Evolutionary conservation across 2,888 invertebrate species (phyloP), one percentile per base, ranked within the genome.

Genomic region (Spatulosminthurus flaviceps): DNA sequence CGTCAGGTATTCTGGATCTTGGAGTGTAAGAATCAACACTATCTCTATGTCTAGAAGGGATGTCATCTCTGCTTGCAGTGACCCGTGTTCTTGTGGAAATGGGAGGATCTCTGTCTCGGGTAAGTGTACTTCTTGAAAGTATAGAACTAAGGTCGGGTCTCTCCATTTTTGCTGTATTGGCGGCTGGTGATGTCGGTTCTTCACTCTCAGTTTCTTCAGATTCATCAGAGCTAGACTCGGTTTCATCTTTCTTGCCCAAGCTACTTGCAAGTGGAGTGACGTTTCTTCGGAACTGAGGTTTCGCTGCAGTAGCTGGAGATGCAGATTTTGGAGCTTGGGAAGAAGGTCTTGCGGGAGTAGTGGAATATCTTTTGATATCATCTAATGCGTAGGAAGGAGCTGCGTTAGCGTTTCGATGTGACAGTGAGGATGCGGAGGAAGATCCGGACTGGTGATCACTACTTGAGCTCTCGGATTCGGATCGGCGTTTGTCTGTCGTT

Each of bases 381-480:
- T 51, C 51, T 51, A 2, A 2, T 22, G 24, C 64, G 69, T 76
- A 21, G 41, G 69, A 51, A 74, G 79, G 80, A 70, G 81, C n/a
- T 72, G 76, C 41, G 77, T 74, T 71, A 11, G 64, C 73, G 24
- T 41, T 74, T 81, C 79, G 79, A 82, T 84, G 83, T 81, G 85
- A 83, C 7, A 2, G 11, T 1, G 64, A 64, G 24, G 74, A 60
- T 0, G 88, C 90, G 84, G 94, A 92, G 87, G 90, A 89, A 83
- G 93, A 93, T 86, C 94, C 93, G 89, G 72, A 61, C 21, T 74
- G 66, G 7, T 79, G 79, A 26, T 78, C 66, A 66, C 67, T 67
- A 24, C 94, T 95, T 21, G 93, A 92, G 1, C 94, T 94, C 19
- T 90, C 90, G 84, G 92, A 93, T 87, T 94, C 94, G 81, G 92